A percentile compares a stretch with the other conserved stretches of the same genome.
phyloP scores from a whole-genome alignment of 2,888 invertebrate species.

The Yponomeuta sedellus region DNA sequence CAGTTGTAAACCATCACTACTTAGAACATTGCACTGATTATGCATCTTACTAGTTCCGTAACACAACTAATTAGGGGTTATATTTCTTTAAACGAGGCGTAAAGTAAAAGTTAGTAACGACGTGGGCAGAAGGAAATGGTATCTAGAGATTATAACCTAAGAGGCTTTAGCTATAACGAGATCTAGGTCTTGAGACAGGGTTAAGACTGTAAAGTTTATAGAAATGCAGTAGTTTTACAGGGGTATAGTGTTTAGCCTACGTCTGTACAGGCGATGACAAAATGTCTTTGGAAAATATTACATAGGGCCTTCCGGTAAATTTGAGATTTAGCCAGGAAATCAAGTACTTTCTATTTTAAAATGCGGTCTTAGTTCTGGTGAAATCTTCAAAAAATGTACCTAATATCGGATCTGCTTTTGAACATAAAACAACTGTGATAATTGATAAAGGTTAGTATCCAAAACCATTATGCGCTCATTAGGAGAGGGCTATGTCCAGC shows the following conservation, averaged over 20 bases:
- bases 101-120: background rate
- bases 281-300: background rate
- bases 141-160: constrained; percentile 10
- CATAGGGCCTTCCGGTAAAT: too few relatives aligned
- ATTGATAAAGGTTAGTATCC: too few relatives aligned
- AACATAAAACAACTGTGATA: too few relatives aligned
- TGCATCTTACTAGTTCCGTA: background rate
- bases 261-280: background rate
- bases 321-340: too few relatives aligned
- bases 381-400: too few relatives aligned
- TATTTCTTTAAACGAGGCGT: background rate
- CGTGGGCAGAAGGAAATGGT: background rate
- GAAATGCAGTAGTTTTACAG: background rate
- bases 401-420: too few relatives aligned
- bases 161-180: constrained; percentile 5
- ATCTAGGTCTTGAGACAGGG: background rate
- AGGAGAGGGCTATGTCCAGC: too few relatives aligned
- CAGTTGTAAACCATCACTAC: constrained; percentile 1
- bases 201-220: background rate
- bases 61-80: background rate
- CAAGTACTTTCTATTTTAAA: too few relatives aligned
- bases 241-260: background rate
- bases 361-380: too few relatives aligned
- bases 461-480: too few relatives aligned
- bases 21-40: background rate